Conservation (phyloP, 2,797 vertebrate genomes). For the Myotis vivesi region DNA sequence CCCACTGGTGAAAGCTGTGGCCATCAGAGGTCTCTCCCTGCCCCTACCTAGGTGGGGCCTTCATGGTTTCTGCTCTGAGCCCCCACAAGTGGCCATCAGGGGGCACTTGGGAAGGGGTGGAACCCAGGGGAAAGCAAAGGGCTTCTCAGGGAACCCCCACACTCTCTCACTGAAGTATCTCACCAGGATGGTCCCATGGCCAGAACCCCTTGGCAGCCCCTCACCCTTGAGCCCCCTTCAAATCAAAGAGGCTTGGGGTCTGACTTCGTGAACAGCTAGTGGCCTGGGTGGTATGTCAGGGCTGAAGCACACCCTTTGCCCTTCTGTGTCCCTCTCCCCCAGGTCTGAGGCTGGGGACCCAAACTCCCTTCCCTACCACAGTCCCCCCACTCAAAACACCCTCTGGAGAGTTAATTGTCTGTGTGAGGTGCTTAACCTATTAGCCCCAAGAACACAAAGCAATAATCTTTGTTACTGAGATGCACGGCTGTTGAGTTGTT, state of each 20-base stretch:
- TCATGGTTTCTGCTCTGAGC: conserved; percentile 74
- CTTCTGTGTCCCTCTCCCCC: not conserved
- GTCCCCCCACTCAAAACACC: not conserved
- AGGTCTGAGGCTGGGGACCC: conserved; percentile 53
- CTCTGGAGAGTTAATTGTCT: conserved; percentile 86
- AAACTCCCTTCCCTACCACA: not conserved
- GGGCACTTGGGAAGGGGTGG: conserved; percentile 74
- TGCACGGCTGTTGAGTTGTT: conserved; percentile 83
- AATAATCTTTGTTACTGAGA: conserved; percentile 91
- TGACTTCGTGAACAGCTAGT: conserved; percentile 73
- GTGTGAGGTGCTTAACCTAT: conserved; percentile 83
- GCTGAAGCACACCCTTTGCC: conserved; percentile 67
- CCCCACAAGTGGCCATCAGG: conserved; percentile 26
- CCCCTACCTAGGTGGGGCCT: conserved; percentile 54
- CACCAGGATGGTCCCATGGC: conserved; percentile 66
- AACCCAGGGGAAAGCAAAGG: conserved; percentile 82
- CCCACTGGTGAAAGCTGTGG: too few species aligned
- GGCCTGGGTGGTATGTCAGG: conserved; percentile 64
- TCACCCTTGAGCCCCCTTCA: not conserved
- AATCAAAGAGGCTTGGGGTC: conserved; percentile 74
- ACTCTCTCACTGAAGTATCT: conserved; percentile 80
- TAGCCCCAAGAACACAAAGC: conserved; percentile 89
- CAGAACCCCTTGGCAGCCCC: conserved; percentile 56
- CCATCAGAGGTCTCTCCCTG: conserved; percentile 74
- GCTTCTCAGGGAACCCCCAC: conserved; percentile 86